Percentiles rank a stretch among this genome's conserved stretches.
Conservation (phyloP, 2,888 invertebrate species). For the Shargacucullia verbasci region DNA sequence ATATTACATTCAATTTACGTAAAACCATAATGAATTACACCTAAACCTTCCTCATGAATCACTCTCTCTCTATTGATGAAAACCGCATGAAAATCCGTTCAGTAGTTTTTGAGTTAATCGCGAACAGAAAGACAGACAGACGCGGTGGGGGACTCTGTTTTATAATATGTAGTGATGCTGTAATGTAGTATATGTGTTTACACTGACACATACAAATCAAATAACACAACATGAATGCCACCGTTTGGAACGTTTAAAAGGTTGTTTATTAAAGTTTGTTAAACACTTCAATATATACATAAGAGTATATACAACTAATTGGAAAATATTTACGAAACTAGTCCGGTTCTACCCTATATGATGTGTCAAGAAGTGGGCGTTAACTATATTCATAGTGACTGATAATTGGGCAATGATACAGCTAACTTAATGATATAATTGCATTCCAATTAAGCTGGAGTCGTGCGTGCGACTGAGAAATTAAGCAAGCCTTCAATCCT, state of each 20-base stretch:
- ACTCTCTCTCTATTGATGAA: no score
- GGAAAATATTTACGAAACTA: conserved; percentile 23
- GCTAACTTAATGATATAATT: conserved; percentile 75
- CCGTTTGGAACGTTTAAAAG: conserved; percentile 12
- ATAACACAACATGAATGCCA: conserved; percentile 12
- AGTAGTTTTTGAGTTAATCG: no score
- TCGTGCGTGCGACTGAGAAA: conserved; percentile 85
- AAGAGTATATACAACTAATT: conserved; percentile 15
- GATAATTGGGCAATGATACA: conserved; percentile 68
- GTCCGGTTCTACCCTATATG: conserved; percentile 18
- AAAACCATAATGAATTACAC: no score
- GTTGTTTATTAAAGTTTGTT: conserved; percentile 7
- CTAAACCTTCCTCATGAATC: no score
- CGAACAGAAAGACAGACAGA: no score
- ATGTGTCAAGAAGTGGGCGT: conserved; percentile 52
- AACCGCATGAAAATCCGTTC: no score
- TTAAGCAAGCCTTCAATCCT: conserved; percentile 84
- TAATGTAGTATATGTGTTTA: no score
- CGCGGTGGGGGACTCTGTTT: no score
- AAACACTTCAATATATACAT: conserved; percentile 22
- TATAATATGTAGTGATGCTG: no score
- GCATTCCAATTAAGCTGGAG: conserved; percentile 74
- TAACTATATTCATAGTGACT: conserved; percentile 37
- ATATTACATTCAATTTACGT: no score
- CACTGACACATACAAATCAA: conserved; percentile 12